Evolutionary conservation across 2,113 vertebrate species (phyloP).

Genomic region (Plecotus auritus): DNA sequence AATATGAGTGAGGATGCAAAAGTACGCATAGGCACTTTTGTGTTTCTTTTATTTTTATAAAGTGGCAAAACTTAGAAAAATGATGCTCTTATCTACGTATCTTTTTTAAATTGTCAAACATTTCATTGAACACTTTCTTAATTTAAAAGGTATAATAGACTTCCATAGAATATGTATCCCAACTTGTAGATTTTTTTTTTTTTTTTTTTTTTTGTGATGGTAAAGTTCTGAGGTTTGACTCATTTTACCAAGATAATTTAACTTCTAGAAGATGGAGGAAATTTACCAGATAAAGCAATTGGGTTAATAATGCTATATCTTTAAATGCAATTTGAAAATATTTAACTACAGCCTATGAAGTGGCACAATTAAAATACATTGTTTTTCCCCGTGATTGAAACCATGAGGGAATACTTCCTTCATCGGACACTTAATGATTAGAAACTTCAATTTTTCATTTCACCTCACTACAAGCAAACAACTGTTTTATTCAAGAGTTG

Average conservation of each 20-base stretch:
- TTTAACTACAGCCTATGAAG: background rate
- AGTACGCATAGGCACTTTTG: background rate
- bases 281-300: background rate
- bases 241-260: background rate
- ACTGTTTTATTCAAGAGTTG: background rate
- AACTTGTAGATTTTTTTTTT: background rate
- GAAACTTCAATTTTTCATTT: background rate
- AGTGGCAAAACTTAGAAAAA: background rate
- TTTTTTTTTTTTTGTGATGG: background rate
- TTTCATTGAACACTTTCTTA: background rate
- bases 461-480: background rate
- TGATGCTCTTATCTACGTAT: background rate
- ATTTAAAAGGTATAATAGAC: background rate
- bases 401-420: background rate
- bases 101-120: background rate
- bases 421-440: background rate
- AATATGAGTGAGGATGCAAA: background rate
- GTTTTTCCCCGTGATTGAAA: background rate
- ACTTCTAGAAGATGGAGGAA: background rate
- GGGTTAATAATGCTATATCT: background rate
- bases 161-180: background rate
- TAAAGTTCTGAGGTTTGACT: background rate
- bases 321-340: background rate
- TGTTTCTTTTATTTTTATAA: conserved; percentile 32
- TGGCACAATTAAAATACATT: background rate